A percentile compares a stretch with the other conserved stretches of the same genome.
These are phyloP conservation scores for Asbolus verrucosus DNA, from an alignment of 1,140 invertebrate genomes.

Conservation along the genomic window DNA sequence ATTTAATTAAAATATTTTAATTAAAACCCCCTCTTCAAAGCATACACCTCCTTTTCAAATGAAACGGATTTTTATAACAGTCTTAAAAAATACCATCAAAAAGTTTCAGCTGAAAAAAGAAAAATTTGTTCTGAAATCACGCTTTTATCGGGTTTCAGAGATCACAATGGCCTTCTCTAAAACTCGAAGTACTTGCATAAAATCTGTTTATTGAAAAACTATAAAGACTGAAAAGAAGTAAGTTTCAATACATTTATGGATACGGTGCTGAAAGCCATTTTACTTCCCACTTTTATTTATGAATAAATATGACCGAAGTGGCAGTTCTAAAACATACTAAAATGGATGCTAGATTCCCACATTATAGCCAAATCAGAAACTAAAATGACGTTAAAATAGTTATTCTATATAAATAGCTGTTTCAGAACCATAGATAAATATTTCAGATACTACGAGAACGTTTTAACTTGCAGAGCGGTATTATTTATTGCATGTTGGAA, in stretches of 20 bases:
- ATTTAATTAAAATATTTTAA: slow-evolving; percentile 8
- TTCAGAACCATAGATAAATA: too few species aligned
- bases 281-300: background rate
- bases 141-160: background rate
- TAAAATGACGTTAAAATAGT: too few species aligned
- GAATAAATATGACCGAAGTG: background rate
- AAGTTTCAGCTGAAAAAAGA: slow-evolving; percentile 3
- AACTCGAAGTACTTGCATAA: slow-evolving; percentile 10
- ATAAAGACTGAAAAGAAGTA: slow-evolving; percentile 12
- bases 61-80: background rate
- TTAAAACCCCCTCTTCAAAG: background rate
- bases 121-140: background rate
- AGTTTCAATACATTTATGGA: slow-evolving; percentile 24
- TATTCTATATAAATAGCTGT: too few species aligned
- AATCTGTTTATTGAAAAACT: slow-evolving; percentile 19
- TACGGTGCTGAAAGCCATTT: background rate
- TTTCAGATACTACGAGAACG: too few species aligned
- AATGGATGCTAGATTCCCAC: too few species aligned
- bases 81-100: background rate
- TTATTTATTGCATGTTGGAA: too few species aligned
- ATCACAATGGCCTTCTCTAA: slow-evolving; percentile 13
- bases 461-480: too few species aligned
- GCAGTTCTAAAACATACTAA: too few species aligned
- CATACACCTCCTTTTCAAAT: background rate
- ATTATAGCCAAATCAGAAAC: too few species aligned